Percentiles rank a stretch among this genome's conserved stretches.
Conservation (phyloP, 2,888 invertebrate species). For the Notodromas monacha region DNA sequence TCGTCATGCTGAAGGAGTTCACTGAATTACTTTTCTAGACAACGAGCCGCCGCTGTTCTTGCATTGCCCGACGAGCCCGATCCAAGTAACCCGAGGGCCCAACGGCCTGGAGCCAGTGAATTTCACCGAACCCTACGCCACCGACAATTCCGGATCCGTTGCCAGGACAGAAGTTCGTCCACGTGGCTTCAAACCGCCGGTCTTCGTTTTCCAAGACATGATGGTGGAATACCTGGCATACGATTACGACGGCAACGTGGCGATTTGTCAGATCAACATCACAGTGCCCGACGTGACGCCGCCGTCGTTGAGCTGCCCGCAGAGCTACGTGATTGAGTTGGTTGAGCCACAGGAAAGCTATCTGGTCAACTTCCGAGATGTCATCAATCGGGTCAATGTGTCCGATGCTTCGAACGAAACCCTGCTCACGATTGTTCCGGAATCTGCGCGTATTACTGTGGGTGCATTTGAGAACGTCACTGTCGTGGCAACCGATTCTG, state of each 20-base stretch:
- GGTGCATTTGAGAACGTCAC: conserved; percentile 70
- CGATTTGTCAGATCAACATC: conserved; percentile 80
- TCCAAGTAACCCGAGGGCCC: conserved; percentile 52
- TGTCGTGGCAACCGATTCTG: conserved; percentile 51
- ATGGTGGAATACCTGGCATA: conserved; percentile 82
- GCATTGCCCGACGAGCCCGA: conserved; percentile 74
- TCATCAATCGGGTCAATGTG: conserved; percentile 43
- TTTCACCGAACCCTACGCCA: conserved; percentile 67
- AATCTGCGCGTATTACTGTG: conserved; percentile 38
- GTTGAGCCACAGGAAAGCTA: conserved; percentile 65
- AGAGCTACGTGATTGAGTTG: conserved; percentile 68
- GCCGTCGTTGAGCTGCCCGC: conserved; percentile 58
- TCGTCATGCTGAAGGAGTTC: too few species aligned
- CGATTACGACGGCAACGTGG: conserved; percentile 87
- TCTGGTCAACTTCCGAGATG: conserved; percentile 64
- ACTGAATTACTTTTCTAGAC: conserved; percentile 24
- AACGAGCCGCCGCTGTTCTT: conserved; percentile 86
- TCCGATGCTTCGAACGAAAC: conserved; percentile 22
- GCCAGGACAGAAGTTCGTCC: conserved; percentile 72
- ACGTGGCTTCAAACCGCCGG: conserved; percentile 55
- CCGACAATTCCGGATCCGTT: conserved; percentile 81
- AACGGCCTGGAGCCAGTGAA: conserved; percentile 64
- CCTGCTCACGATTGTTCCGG: conserved; percentile 40
- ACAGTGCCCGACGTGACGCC: conserved; percentile 76
- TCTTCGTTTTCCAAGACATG: conserved; percentile 57